Conservation (phyloP, 92 coral and sea anemone species). For the Phenganax marumi region DNA sequence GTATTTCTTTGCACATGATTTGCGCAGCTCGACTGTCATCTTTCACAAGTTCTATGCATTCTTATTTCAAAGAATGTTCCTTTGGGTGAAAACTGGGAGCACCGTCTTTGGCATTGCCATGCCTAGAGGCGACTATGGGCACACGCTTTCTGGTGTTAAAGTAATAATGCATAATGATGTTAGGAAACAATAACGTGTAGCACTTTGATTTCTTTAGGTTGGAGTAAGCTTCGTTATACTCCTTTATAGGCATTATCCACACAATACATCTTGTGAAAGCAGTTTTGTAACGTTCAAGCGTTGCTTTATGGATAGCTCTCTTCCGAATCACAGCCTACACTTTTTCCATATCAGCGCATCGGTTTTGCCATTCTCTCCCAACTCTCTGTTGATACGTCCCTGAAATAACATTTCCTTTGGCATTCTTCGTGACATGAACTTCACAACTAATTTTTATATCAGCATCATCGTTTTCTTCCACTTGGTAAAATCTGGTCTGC, state of each 20-base stretch:
- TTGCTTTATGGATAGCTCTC: constrained; percentile 45
- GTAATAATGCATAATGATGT: constrained; percentile 39
- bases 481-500: constrained; percentile 33
- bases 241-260: constrained; percentile 50
- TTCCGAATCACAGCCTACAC: constrained; percentile 33
- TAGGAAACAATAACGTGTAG: constrained; percentile 23
- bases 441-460: constrained; percentile 3
- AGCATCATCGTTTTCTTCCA: background rate
- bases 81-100: constrained; percentile 29
- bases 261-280: constrained; percentile 47
- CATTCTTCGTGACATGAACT: constrained; percentile 13
- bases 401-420: background rate
- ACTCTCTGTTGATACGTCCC: constrained; percentile 16
- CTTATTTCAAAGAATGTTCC: constrained; percentile 42
- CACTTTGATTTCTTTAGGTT: constrained; percentile 14
- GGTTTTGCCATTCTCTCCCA: constrained; percentile 12
- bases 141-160: constrained; percentile 49
- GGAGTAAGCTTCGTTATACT: constrained; percentile 40
- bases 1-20: constrained; percentile 44
- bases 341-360: constrained; percentile 5
- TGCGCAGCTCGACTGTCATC: constrained; percentile 45
- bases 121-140: constrained; percentile 49
- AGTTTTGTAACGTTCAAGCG: constrained; percentile 29
- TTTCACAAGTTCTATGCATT: constrained; percentile 27
- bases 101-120: constrained; percentile 35